Evolutionary conservation across 2,797 vertebrate genomes (phyloP).

Genomic region (Phoeniculus purpureus): DNA sequence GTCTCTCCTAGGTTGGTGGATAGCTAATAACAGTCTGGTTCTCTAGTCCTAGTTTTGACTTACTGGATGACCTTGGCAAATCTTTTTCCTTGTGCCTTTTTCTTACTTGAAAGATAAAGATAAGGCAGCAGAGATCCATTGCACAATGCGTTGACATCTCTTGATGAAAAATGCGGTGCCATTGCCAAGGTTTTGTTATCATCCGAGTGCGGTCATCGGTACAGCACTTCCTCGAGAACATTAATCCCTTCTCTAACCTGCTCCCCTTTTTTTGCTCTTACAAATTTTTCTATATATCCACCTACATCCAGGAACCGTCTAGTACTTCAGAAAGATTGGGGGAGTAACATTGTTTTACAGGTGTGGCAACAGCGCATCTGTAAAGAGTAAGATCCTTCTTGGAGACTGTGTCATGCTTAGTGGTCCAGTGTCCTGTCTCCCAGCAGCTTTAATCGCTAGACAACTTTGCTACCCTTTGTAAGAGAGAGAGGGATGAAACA

Average conservation of each 20-base stretch:
- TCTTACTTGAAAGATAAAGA: neutral
- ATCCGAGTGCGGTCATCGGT: neutral
- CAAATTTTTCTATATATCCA: neutral
- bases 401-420: neutral
- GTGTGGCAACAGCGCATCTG: neutral
- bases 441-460: neutral
- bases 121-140: neutral
- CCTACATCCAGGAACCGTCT: neutral
- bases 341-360: neutral
- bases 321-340: neutral
- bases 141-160: neutral
- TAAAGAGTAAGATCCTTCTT: neutral
- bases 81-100: neutral
- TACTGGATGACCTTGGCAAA: neutral
- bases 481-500: neutral
- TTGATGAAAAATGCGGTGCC: neutral
- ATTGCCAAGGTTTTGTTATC: neutral
- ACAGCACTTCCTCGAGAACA: neutral
- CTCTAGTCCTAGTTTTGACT: neutral
- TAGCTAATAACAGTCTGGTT: neutral
- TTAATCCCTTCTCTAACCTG: neutral
- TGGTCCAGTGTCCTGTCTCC: neutral
- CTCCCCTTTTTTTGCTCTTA: neutral
- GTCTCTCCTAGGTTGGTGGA: neutral
- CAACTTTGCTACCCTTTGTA: constrained; percentile 13